phyloP scores from a whole-genome alignment of 2,888 invertebrate genomes.

The Rhogogaster chlorosoma region DNA sequence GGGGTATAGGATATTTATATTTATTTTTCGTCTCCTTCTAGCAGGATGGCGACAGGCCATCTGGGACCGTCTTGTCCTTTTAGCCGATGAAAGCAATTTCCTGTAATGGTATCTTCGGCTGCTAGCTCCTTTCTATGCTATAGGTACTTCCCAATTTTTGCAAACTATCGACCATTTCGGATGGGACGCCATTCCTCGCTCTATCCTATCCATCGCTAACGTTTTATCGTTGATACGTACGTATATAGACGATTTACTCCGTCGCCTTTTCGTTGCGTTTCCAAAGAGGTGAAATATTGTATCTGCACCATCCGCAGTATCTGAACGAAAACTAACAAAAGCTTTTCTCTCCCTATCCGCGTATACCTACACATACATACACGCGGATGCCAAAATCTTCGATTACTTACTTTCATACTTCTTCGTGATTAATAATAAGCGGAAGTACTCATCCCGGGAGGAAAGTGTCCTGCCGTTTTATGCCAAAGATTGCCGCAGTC shows the following conservation, averaged over 20 bases:
- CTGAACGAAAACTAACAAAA: not conserved
- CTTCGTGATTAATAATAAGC: too few relatives aligned
- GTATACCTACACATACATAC: not conserved
- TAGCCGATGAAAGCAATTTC: constrained; percentile 44
- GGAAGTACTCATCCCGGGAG: too few relatives aligned
- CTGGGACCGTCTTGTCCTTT: constrained; percentile 38
- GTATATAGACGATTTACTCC: constrained; percentile 11
- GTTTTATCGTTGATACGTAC: constrained; percentile 27
- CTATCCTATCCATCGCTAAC: constrained; percentile 18
- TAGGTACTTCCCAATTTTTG: not conserved
- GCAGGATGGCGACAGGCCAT: constrained; percentile 17
- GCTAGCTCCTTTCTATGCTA: not conserved
- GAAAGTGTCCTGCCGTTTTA: too few relatives aligned
- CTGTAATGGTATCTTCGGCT: constrained; percentile 39
- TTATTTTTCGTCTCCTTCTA: not conserved
- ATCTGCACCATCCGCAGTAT: constrained; percentile 31
- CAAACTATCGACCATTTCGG: constrained; percentile 8
- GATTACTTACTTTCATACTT: too few relatives aligned
- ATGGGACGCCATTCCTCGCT: not conserved
- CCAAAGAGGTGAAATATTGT: constrained; percentile 10
- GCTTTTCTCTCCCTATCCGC: not conserved
- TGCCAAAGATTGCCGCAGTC: not conserved
- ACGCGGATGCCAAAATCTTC: not conserved
- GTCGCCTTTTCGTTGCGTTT: not conserved
- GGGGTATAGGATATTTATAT: not conserved